These are phyloP conservation scores for Amphiura filiformis DNA, from an alignment of 35 echinoderm and acorn worm genomes.

Conservation along the genomic window DNA sequence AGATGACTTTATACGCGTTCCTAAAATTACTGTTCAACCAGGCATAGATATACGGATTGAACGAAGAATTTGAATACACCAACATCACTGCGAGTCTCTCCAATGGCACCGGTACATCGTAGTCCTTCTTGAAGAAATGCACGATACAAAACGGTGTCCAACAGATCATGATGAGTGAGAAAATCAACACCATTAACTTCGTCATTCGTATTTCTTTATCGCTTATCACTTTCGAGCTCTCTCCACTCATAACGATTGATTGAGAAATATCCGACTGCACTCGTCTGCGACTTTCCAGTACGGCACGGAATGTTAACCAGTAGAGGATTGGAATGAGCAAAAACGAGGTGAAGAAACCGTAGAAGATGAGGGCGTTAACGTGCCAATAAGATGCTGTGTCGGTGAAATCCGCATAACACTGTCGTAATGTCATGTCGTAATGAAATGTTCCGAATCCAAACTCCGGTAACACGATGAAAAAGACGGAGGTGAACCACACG, in stretches of 20 bases:
- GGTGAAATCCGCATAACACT: slow-evolving; percentile 35
- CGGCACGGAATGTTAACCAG: slow-evolving; percentile 48
- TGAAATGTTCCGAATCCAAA: slow-evolving; percentile 38
- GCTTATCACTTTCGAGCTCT: neutral
- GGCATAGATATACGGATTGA: slow-evolving; percentile 76
- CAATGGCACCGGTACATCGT: slow-evolving; percentile 23
- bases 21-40: slow-evolving; percentile 60
- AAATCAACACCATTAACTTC: slow-evolving; percentile 52
- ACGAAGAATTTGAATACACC: slow-evolving; percentile 66
- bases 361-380: neutral
- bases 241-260: neutral
- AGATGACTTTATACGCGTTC: slow-evolving; percentile 18
- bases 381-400: slow-evolving; percentile 37
- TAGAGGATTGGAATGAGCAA: slow-evolving; percentile 57
- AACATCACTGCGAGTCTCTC: slow-evolving; percentile 50
- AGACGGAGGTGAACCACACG: neutral
- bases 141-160: slow-evolving; percentile 65
- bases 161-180: slow-evolving; percentile 41
- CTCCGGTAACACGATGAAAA: slow-evolving; percentile 30
- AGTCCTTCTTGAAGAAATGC: slow-evolving; percentile 48
- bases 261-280: neutral
- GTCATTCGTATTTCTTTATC: slow-evolving; percentile 60
- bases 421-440: neutral
- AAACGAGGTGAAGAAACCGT: slow-evolving; percentile 1
- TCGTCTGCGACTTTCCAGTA: slow-evolving; percentile 19